Conservation (phyloP, 1,140 invertebrate genomes). For the Leptinotarsa texana region DNA sequence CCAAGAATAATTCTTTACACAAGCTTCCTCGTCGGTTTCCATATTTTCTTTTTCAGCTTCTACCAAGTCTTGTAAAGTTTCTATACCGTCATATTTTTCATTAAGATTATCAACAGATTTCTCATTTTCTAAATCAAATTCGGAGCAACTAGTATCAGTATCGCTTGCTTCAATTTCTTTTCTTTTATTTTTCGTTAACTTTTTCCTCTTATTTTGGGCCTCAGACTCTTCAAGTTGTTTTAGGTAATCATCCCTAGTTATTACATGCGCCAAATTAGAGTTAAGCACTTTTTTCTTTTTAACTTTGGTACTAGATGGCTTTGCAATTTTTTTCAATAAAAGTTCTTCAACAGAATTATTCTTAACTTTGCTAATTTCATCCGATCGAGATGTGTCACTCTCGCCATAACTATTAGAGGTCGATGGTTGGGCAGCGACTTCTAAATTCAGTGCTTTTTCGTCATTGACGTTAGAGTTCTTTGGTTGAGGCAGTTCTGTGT, state of each 20-base stretch:
- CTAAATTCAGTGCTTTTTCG: too few relatives aligned
- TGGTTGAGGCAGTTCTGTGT: constrained; percentile 1
- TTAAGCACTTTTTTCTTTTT: not conserved
- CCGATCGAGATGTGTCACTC: not conserved
- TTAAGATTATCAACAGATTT: not conserved
- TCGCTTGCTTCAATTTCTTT: not conserved
- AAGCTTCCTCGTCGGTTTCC: not conserved
- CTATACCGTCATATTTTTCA: not conserved
- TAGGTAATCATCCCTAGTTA: constrained; percentile 4
- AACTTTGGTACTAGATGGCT: not conserved
- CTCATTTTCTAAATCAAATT: not conserved
- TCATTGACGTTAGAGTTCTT: too few relatives aligned
- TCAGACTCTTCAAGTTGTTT: constrained; percentile 5
- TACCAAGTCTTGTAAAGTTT: not conserved
- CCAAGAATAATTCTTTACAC: too few relatives aligned
- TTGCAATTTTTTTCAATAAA: constrained; percentile 3
- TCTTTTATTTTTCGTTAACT: not conserved
- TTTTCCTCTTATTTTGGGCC: constrained; percentile 1
- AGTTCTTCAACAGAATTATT: not conserved
- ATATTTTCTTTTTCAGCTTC: not conserved
- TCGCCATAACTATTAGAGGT: not conserved
- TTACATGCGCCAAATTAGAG: not conserved
- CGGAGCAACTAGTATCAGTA: not conserved
- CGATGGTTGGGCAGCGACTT: not conserved
- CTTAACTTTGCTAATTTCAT: not conserved